Base-by-base conservation (phyloP, 2,888 invertebrate species). In the Argynnis bischoffii region DNA sequence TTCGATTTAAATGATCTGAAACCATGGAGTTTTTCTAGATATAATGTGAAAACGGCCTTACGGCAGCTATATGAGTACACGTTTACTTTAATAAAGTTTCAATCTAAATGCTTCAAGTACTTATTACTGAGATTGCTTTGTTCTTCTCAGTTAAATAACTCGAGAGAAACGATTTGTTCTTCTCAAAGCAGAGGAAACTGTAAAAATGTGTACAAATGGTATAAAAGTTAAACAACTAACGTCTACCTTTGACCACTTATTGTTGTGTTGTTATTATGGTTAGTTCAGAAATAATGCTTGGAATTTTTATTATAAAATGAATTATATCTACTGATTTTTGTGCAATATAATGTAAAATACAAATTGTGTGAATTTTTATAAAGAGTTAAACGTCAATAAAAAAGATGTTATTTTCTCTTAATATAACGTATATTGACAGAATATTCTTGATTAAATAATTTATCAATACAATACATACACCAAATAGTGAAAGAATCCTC, bases 81-180 rank as follows among this genome's bases (percentile, higher is more conserved):
- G 51, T 60, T 47, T 60, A 54, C 35, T 60, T 60, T 47, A 65
- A 26, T 57, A 61, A 53, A 59, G 59, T 55, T 48, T 47, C 63
- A 53, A 47, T 59, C 41, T 60, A 31, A 64, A 60, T 54, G 5
- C 41, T 55, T 59, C 54, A 31, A 69, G 48, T 56, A 61, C 56
- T 35, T 65, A 55, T 60, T 60, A 41, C 54, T 21, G 47, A 59
- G 54, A 41, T 56, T 55, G 63, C 66, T 57, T 69, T 66, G 55
- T 69, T 69, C 57, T 46, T 55, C 48, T 35, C 66, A 55, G 60
- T 69, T 64, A 55, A 70, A 70, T 70, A 70, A 64, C 61, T 70
- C 51, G 14, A 35, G 47, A 63, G 48, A 18, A 53, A 56, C 47
- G 61, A 56, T 54, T 66, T 57, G 67, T 64, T 63, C 35, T 53